Base-by-base conservation (phyloP, 1,140 invertebrate genomes). In the Phymastichus coffea region DNA sequence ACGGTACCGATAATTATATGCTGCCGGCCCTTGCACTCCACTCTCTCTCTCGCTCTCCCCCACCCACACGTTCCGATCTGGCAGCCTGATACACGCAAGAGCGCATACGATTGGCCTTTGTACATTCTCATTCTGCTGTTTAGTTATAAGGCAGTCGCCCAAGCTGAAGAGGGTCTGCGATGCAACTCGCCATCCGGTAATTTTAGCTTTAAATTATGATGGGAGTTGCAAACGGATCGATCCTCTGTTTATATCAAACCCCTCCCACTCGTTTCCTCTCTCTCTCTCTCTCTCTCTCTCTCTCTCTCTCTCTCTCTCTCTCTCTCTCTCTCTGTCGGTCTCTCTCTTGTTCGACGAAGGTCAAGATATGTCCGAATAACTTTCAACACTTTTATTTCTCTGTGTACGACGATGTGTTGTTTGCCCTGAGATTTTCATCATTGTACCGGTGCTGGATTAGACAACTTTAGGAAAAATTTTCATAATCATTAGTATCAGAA, bases 1-100 rank as follows among this genome's bases (percentile, higher is more conserved):
- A 80, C 69, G 65, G 71, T 70, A 63, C 63, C 65, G 74, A 78
- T 79, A 79, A 80, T 80, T 80, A 80, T 79, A 79, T 79, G 75
- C 72, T 78, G 72, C 66, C 71, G n/a, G n/a, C n/a, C 73, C 66
- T 70, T 65, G 70, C 37, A 4, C 37, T 15, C 37, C 57, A 28
- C 26, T 52, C 52, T 20, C 48, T 33, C 56, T 33, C 35, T 10
- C 70, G 71, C 75, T 70, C 75, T 72, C 70, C 70, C 70, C 68
- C 68, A 63, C 55, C 47, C 54, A 56, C 57, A 25, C 44, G 67
- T 64, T 64, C 43, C 65, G 73, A 75, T 76, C 72, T 64, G 49
- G 10, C 2, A 43, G 22, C 12, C 14, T 10, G 15, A 6, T 14
- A 30, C 1, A 22, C 1, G 1, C 4, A 19, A 2, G 2, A 2